These are phyloP conservation scores for Hedya salicella DNA, from an alignment of 2,888 invertebrate genomes.

Conservation along the genomic window DNA sequence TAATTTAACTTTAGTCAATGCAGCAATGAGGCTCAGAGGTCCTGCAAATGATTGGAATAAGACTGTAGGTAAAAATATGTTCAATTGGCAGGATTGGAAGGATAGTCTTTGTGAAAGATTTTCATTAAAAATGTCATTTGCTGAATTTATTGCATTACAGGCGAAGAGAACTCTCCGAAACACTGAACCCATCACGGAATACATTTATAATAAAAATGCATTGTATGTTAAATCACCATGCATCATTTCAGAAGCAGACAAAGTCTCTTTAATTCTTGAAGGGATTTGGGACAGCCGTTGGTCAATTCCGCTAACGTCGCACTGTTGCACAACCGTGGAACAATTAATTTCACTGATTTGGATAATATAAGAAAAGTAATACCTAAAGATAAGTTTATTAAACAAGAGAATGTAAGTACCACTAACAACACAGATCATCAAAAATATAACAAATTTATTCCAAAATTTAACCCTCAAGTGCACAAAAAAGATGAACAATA, in stretches of 20 bases:
- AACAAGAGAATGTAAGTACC: neutral
- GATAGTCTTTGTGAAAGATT: conserved; percentile 11
- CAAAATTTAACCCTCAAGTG: conserved; percentile 11
- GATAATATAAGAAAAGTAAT: conserved; percentile 21
- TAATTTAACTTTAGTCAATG: conserved; percentile 18
- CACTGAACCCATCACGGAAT: conserved; percentile 15
- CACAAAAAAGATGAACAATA: conserved; percentile 11
- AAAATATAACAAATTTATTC: conserved; percentile 14
- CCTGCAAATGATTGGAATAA: conserved; percentile 22
- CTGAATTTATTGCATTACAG: conserved; percentile 25
- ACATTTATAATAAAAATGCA: conserved; percentile 32
- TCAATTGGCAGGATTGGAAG: conserved; percentile 9
- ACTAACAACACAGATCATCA: neutral
- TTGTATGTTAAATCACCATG: conserved; percentile 14
- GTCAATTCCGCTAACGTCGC: conserved; percentile 11
- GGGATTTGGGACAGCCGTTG: conserved; percentile 11
- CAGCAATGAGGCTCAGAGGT: conserved; percentile 17
- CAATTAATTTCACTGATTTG: conserved; percentile 1
- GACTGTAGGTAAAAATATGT: neutral
- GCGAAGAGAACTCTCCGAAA: conserved; percentile 6
- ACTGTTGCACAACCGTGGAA: conserved; percentile 5
- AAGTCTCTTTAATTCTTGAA: conserved; percentile 10
- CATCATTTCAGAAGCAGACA: conserved; percentile 16
- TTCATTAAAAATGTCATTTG: conserved; percentile 20
- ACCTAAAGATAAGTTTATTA: conserved; percentile 2